Percentiles rank a stretch among this genome's conserved stretches.
Conservation (phyloP, 2,113 vertebrate species). For the Synodontis membranacea region DNA sequence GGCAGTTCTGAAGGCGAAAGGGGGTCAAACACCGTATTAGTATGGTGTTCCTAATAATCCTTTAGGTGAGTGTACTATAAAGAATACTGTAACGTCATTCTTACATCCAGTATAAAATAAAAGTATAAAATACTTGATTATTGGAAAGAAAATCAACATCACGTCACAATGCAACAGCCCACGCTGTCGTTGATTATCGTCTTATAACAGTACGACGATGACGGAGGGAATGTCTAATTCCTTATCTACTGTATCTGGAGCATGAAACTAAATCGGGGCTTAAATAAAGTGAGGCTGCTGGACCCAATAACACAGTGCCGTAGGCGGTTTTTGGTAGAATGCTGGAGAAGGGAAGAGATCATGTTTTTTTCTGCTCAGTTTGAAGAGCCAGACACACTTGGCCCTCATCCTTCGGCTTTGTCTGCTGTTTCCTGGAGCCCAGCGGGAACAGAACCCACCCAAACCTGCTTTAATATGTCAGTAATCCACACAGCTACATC, state of each 20-base stretch:
- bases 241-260: constrained; percentile 2
- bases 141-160: background rate
- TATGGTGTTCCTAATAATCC: too few relatives aligned
- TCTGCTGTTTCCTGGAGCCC: constrained; percentile 21
- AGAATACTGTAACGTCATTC: too few relatives aligned
- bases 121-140: background rate
- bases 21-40: too few relatives aligned
- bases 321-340: background rate
- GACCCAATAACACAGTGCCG: background rate
- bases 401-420: background rate
- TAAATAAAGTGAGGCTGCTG: background rate
- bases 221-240: background rate
- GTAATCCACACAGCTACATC: constrained; percentile 21
- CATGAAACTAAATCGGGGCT: background rate
- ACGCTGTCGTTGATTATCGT: background rate
- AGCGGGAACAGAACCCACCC: constrained; percentile 18
- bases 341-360: background rate
- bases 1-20: too few relatives aligned
- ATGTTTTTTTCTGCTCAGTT: background rate
- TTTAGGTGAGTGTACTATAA: too few relatives aligned
- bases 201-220: background rate
- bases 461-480: constrained; percentile 33
- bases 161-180: background rate
- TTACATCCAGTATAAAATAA: too few relatives aligned
- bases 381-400: background rate